These are phyloP conservation scores for Philotrypesis tridentata DNA, from an alignment of 1,140 invertebrate genomes.

Conservation along the genomic window DNA sequence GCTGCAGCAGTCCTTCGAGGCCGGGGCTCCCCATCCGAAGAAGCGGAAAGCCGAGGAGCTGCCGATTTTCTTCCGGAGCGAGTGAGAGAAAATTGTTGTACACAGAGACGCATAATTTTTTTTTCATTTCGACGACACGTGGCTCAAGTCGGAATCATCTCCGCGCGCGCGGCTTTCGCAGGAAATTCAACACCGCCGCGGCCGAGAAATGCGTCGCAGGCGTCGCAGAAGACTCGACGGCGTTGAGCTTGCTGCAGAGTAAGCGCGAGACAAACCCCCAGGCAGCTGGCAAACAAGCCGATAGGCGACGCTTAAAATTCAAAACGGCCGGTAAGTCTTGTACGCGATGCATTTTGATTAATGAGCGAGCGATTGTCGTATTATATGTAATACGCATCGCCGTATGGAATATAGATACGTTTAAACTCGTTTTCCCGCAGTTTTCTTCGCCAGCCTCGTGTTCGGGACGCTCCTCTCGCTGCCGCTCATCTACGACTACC, in stretches of 20 bases:
- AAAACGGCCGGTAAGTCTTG: constrained; percentile 48
- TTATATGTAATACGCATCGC: no score
- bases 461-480: constrained; percentile 60
- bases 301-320: constrained; percentile 2
- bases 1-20: not conserved
- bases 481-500: constrained; percentile 63
- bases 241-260: not conserved
- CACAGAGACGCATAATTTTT: no score
- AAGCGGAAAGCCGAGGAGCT: constrained; percentile 35
- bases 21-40: constrained; percentile 50
- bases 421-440: constrained; percentile 50
- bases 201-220: no score
- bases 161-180: no score
- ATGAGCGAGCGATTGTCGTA: constrained; percentile 13
- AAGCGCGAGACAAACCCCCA: not conserved
- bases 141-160: no score
- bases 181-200: not conserved
- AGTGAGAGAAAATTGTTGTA: no score
- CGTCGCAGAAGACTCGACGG: not conserved
- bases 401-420: not conserved
- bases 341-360: no score
- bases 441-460: constrained; percentile 59
- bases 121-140: no score
- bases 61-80: not conserved
- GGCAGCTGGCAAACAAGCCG: constrained; percentile 17